Base-by-base conservation (phyloP, 2,797 vertebrate genomes). In the Limnodromus scolopaceus region DNA sequence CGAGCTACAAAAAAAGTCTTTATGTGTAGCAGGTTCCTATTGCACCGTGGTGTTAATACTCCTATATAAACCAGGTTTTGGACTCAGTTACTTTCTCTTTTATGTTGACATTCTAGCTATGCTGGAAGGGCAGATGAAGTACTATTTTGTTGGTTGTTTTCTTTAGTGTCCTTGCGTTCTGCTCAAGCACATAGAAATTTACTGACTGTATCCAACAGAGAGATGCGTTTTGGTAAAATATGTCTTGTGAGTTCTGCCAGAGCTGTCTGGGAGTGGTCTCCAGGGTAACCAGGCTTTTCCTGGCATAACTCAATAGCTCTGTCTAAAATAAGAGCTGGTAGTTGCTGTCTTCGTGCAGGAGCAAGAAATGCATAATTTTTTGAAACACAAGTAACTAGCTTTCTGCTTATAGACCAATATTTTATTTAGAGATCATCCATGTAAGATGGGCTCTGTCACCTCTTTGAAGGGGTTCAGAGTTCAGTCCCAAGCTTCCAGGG, bases 211-310 rank as follows among this genome's bases (percentile, higher is more conserved):
- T 93, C 43, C 34, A 88, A 53, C 24, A 71, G 65, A 64, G 74
- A 76, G 23, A 87, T 43, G 45, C 25, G 19, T 69, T 94, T 87
- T 93, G 68, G 24, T 72, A 66, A 82, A 80, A 75, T 86, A 24
- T 4, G 43, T 82, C 45, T 58, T 58, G 14, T 23, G 43, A 92
- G 18, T 86, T 93, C 34, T 92, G 39, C 41, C 11, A 39, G 87
- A 82, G 70, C 71, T 96, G 46, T 60, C 46, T 90, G 60, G 65
- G 70, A 74, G 27, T 41, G 28, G 68, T 98, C 84, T 96, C 97
- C 96, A 92, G 61, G 95, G 97, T 86, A 96, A 98, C 97, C 63
- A 72, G 24, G 36, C 77, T 95, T 96, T 82, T 82, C 53, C 60
- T 61, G 57, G 70, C 46, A 55, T 87, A 82, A 93, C 86, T 96